These are phyloP conservation scores for Pocota personata DNA, from an alignment of 2,888 invertebrate genomes.

Conservation along the genomic window DNA sequence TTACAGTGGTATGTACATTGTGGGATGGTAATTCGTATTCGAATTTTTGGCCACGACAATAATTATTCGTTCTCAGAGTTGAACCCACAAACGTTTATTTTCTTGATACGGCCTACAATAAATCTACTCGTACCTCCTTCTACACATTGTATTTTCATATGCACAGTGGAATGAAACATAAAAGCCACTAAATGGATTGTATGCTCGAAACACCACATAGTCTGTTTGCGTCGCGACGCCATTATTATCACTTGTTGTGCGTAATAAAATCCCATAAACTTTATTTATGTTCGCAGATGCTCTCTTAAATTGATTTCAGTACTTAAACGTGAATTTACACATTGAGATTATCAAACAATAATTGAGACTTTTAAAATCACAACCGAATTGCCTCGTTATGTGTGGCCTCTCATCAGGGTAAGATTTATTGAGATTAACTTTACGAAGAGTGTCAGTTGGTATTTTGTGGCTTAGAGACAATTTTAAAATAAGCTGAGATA, in stretches of 20 bases:
- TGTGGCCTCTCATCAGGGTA: not conserved
- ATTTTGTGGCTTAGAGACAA: not conserved
- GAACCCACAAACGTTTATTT: not conserved
- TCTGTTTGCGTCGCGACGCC: constrained; percentile 10
- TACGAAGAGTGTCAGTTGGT: not conserved
- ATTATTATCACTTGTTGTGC: constrained; percentile 64
- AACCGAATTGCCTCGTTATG: not conserved
- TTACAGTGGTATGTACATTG: not conserved
- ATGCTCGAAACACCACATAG: not conserved
- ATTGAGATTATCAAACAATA: constrained; percentile 44
- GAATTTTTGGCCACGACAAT: not conserved
- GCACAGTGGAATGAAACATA: not conserved
- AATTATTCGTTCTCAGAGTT: not conserved
- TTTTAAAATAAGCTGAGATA: not conserved
- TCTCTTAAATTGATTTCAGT: constrained; percentile 55
- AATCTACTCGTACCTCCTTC: constrained; percentile 20
- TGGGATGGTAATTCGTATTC: not conserved
- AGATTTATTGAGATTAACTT: not conserved
- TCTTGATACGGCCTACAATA: constrained; percentile 13
- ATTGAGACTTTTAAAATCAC: constrained; percentile 7
- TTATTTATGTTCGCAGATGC: constrained; percentile 63
- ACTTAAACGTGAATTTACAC: constrained; percentile 48
- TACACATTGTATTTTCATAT: not conserved
- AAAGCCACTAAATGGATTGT: constrained; percentile 42
- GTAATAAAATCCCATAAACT: constrained; percentile 63